Base-by-base conservation (phyloP, 2,888 invertebrate species). In the Furcula furcula region DNA sequence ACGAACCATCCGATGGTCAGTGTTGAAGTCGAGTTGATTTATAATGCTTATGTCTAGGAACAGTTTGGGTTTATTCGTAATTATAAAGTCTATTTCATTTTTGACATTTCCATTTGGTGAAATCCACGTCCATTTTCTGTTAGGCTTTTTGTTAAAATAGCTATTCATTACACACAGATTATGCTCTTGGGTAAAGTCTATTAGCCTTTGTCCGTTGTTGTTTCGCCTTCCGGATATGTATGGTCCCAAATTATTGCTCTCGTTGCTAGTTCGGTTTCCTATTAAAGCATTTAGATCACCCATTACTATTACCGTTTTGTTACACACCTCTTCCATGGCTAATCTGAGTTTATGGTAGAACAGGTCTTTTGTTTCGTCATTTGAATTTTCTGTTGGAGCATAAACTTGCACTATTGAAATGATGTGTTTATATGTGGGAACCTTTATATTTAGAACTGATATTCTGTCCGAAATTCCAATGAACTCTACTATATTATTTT, bases 71-170 rank as follows among this genome's bases (percentile, higher is more conserved):
- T 27, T 27, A 27, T 27, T 27, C 6, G 27, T 13, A 2, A 27
- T 6, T 13, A 27, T 27, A 4, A 27, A 27, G 14, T 27, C 27
- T 4, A 27, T 27, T 7, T 27, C 27, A 27, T 27, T 27, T n/a
- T 27, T 11, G 10, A 10, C 10, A 25, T 25, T 12, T 10, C 11
- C 11, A 6, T 12, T 6, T n/a, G 10, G 10, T 6, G 12, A 25
- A 10, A 10, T 10, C 25, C 25, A 15, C 11, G 9, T 12, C 25
- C 25, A 26, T 10, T 26, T 29, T 9, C 15, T n/a, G 1, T 19
- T 11, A 2, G 4, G 2, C 10, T 10, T 1, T 10, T 3, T 10
- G 2, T 11, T 29, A n/a, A 5, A 21, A 13, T 7, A 20, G 21
- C 1, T 29, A 20, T 29, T 29, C 13, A 20, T 4, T 2, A 29